Percentiles rank a stretch among this genome's conserved stretches.
phyloP scores from a whole-genome alignment of 2,888 invertebrate genomes.

The Eupithecia subumbrata region DNA sequence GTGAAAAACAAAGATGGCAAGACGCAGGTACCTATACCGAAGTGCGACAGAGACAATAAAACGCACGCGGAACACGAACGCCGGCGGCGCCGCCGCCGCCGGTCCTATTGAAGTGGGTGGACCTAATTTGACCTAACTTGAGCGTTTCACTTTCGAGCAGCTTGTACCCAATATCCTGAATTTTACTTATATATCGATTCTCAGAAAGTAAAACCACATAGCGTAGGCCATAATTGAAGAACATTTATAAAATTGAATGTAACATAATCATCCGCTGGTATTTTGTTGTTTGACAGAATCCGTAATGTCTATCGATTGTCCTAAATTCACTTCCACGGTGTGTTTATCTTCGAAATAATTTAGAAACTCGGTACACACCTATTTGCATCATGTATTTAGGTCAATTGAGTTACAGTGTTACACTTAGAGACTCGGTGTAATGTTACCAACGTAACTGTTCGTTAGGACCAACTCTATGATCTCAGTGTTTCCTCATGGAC shows the following conservation, averaged over 20 bases:
- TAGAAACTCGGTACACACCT: conserved; percentile 7
- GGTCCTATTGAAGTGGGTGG: too few relatives aligned
- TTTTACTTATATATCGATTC: too few relatives aligned
- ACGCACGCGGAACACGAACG: too few relatives aligned
- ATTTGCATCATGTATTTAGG: conserved; percentile 36
- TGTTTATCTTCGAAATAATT: conserved; percentile 15
- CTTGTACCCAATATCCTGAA: too few relatives aligned
- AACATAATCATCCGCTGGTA: background rate
- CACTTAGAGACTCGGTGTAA: background rate
- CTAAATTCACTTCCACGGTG: background rate
- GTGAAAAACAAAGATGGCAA: too few relatives aligned
- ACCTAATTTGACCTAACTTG: too few relatives aligned
- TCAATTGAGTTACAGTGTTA: conserved; percentile 37
- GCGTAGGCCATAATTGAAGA: background rate
- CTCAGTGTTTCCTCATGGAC: background rate
- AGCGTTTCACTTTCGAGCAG: too few relatives aligned
- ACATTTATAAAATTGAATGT: conserved; percentile 12
- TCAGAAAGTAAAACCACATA: too few relatives aligned
- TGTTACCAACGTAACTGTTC: background rate
- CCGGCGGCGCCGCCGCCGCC: too few relatives aligned
- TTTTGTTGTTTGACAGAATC: conserved; percentile 7
- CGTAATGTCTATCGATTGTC: conserved; percentile 11
- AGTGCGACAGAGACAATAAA: too few relatives aligned
- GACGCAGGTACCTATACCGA: too few relatives aligned
- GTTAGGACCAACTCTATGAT: background rate